phyloP scores from a whole-genome alignment of 2,797 vertebrate species.

The Allobates femoralis region DNA sequence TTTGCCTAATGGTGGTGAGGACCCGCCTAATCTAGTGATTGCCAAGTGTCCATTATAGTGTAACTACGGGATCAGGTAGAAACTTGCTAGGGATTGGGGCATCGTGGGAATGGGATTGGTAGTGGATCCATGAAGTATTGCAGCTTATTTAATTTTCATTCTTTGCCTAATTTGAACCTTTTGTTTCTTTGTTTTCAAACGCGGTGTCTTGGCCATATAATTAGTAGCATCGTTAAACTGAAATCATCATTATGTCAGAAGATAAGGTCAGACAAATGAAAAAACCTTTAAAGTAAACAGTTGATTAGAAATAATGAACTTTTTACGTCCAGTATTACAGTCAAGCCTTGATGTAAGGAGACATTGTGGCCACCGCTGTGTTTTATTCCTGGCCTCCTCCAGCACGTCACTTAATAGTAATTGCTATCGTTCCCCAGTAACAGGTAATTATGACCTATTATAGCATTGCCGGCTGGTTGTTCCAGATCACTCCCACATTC shows the following conservation, averaged over 20 bases:
- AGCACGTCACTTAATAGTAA: not conserved
- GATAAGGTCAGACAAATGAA: not conserved
- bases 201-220: not conserved
- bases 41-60: no score
- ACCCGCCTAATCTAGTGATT: no score
- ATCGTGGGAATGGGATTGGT: no score
- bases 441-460: slow-evolving; percentile 20
- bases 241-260: not conserved
- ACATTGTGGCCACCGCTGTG: not conserved
- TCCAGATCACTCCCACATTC: not conserved
- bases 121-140: no score
- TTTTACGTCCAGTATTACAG: not conserved
- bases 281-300: not conserved
- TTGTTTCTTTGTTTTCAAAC: not conserved
- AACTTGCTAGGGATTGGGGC: no score
- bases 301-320: not conserved
- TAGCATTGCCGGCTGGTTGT: not conserved
- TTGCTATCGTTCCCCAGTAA: not conserved
- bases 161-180: not conserved
- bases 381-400: not conserved
- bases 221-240: not conserved
- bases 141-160: no score
- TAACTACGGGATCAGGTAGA: no score
- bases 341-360: not conserved
- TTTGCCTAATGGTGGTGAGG: no score